Percentiles rank a stretch among this genome's conserved stretches.
These are phyloP conservation scores for Tupiocoris notatus DNA, from an alignment of 2,888 invertebrate genomes.

Conservation along the genomic window DNA sequence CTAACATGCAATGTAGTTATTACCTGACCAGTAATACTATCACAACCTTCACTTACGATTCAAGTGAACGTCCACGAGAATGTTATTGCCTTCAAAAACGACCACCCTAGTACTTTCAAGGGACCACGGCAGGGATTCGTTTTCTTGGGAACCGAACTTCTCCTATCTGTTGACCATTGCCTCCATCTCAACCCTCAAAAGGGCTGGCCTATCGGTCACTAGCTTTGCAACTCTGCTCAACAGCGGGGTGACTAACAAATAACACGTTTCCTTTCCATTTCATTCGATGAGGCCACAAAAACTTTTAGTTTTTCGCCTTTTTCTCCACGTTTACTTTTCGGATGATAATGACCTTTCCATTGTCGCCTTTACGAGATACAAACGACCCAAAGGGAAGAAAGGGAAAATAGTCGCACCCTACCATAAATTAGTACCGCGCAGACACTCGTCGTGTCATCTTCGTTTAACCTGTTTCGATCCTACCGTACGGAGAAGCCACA, in stretches of 20 bases:
- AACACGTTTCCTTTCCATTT: background rate
- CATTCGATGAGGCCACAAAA: background rate
- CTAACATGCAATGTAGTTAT: too few relatives aligned
- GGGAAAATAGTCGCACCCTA: background rate
- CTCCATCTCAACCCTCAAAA: background rate
- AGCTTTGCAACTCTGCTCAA: background rate
- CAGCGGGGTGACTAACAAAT: background rate
- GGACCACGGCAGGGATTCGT: background rate
- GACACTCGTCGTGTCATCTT: too few relatives aligned
- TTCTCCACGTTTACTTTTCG: background rate
- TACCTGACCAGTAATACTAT: too few relatives aligned
- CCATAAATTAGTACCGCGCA: background rate
- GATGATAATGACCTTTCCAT: background rate
- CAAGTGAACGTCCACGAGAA: too few relatives aligned
- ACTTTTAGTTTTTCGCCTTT: background rate
- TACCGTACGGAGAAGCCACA: background rate
- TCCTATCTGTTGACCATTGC: too few relatives aligned
- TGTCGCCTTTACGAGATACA: background rate
- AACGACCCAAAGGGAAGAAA: background rate
- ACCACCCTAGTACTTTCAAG: background rate
- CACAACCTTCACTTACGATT: too few relatives aligned
- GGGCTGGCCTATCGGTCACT: background rate
- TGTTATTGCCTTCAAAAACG: background rate
- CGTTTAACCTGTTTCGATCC: too few relatives aligned
- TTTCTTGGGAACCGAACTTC: too few relatives aligned